phyloP scores from a whole-genome alignment of 1,140 invertebrate species.

The Drosophila jambulina region DNA sequence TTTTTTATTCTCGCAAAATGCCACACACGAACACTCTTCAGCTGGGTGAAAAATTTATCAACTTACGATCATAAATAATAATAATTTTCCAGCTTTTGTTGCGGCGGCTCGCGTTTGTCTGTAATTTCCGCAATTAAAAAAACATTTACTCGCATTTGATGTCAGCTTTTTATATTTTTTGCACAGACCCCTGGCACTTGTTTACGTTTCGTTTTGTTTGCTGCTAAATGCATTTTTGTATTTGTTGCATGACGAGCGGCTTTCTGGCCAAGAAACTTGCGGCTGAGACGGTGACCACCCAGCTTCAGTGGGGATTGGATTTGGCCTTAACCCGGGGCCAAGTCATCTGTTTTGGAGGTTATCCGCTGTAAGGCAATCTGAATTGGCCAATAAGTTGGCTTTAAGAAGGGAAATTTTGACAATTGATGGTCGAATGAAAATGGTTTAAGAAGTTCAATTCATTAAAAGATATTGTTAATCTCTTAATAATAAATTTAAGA shows the following conservation, averaged over 20 bases:
- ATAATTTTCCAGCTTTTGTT: constrained; percentile 78
- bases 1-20: constrained; percentile 37
- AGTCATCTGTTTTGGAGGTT: constrained; percentile 34
- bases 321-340: constrained; percentile 36
- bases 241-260: constrained; percentile 58
- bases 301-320: constrained; percentile 22
- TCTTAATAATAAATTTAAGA: too few relatives aligned
- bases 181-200: constrained; percentile 16
- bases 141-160: constrained; percentile 82
- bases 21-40: constrained; percentile 80
- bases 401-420: neutral
- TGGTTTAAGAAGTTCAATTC: neutral
- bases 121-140: constrained; percentile 85
- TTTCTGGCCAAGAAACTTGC: constrained; percentile 40
- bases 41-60: constrained; percentile 72
- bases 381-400: neutral
- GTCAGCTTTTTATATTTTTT: constrained; percentile 41
- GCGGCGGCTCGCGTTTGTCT: constrained; percentile 70
- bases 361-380: constrained; percentile 1
- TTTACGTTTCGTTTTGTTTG: constrained; percentile 55
- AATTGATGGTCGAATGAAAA: neutral
- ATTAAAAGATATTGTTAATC: neutral
- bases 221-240: constrained; percentile 60
- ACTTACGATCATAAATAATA: constrained; percentile 82
- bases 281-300: constrained; percentile 27